Conservation (phyloP, 2,888 invertebrate species). For the Orchesella flavescens region DNA sequence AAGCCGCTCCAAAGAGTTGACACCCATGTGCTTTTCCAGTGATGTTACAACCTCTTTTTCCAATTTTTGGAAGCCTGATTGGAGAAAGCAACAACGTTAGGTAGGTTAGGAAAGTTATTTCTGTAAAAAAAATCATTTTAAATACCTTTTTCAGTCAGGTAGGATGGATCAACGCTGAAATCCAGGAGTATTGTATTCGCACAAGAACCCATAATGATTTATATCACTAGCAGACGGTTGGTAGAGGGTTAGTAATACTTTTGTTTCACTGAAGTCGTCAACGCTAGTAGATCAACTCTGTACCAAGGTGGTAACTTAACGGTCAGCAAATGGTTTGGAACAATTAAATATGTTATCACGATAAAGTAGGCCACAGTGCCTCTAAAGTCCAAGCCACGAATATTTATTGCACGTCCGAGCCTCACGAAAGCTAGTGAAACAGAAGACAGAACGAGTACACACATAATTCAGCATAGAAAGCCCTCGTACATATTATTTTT, state of each 20-base stretch:
- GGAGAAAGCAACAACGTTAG: background rate
- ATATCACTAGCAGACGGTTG: background rate
- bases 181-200: slow-evolving; percentile 72
- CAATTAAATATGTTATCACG: no score
- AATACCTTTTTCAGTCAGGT: slow-evolving; percentile 68
- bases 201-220: slow-evolving; percentile 54
- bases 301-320: no score
- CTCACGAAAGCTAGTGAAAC: no score
- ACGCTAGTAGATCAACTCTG: no score
- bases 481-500: no score
- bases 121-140: background rate
- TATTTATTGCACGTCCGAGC: no score
- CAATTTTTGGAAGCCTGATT: slow-evolving; percentile 53
- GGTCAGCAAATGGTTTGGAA: no score
- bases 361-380: no score
- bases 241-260: background rate
- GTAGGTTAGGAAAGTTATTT: background rate
- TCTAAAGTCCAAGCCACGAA: no score
- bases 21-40: slow-evolving; percentile 66
- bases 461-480: no score
- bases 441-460: no score
- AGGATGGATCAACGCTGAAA: slow-evolving; percentile 71
- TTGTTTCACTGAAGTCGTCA: background rate
- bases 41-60: slow-evolving; percentile 63
- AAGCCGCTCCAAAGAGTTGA: slow-evolving; percentile 75